Conservation (phyloP, 2,888 invertebrate species). For the Rhingia campestris region DNA sequence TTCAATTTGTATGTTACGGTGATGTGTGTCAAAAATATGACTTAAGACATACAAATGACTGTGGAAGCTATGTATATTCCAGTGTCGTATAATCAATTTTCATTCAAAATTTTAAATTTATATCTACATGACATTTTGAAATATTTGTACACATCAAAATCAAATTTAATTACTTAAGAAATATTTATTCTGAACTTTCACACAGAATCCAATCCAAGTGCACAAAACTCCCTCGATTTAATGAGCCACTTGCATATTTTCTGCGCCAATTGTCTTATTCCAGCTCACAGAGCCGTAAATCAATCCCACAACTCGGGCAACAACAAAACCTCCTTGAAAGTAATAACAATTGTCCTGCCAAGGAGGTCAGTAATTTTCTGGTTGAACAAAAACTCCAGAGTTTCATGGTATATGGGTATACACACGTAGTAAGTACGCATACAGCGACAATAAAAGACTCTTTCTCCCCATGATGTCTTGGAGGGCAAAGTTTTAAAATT, state of each 20-base stretch:
- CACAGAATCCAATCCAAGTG: background rate
- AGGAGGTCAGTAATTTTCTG: slow-evolving; percentile 66
- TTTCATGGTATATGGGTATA: background rate
- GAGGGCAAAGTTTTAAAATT: slow-evolving; percentile 44
- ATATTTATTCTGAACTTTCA: background rate
- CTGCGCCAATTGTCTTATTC: slow-evolving; percentile 53
- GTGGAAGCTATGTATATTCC: too few species aligned
- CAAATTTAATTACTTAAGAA: too few species aligned
- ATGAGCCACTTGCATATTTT: slow-evolving; percentile 42
- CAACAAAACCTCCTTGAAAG: slow-evolving; percentile 38
- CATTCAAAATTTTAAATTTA: too few species aligned
- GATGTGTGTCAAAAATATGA: too few species aligned
- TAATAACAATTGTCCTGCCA: slow-evolving; percentile 53
- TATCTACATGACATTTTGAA: too few species aligned
- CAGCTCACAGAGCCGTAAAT: slow-evolving; percentile 49
- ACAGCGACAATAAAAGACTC: slow-evolving; percentile 5
- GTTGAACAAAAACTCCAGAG: slow-evolving; percentile 34
- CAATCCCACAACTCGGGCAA: slow-evolving; percentile 21
- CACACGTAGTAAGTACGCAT: background rate
- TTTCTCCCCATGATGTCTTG: background rate
- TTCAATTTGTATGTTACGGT: too few species aligned
- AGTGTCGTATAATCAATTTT: too few species aligned
- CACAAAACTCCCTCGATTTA: background rate
- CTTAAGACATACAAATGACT: too few species aligned
- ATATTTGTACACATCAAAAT: too few species aligned